Base-by-base conservation (phyloP, 2,888 invertebrate species). In the Drosophila birchii region DNA sequence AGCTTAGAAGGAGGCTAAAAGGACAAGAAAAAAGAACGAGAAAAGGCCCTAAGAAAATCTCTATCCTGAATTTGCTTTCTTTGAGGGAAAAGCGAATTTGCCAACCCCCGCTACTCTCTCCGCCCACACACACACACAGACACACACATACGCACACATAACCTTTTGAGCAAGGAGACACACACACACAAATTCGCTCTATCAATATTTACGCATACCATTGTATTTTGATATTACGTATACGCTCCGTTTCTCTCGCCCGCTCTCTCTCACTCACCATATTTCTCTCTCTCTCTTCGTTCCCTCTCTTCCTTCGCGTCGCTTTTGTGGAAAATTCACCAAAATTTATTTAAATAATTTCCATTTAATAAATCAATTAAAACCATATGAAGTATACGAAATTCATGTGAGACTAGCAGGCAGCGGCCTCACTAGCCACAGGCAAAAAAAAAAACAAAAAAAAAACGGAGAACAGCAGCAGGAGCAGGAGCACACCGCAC, bases 201-300 rank as follows among this genome's bases (percentile, higher is more conserved):
- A 81, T 89, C 88, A 88, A 80, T 89, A 88, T 88, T 78, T 83
- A 86, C 86, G 78, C 84, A 88, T 79, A 86, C 88, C 71, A 84
- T 84, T 83, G 83, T 88, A 78, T 78, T 86, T 78, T 60, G 51
- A 81, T 74, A 87, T 85, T 86, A 85, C 85, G 88, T 89, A 78
- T 86, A 77, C 86, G 83, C 76, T 76, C 69, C 60, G 57, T 61
- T 34, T 54, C 71, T 71, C 58, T 49, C 32, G 29, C 53, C 16
- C 69, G 45, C 58, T 53, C 62, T 36, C 47, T 43, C 47, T 43
- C 69, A 47, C 47, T 41, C 32, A 16, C 16, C 18, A 5, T 51
- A 23, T 53, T 29, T 62, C 29, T 55, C 45, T 41, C 59, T 29
- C 64, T 55, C n/a, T 7, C 38, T 39, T 53, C 44, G 41, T 47